These are phyloP conservation scores for silkworm (Bombyx mori) DNA, from an alignment of 1,140 invertebrate genomes.

Conservation along the genomic window DNA sequence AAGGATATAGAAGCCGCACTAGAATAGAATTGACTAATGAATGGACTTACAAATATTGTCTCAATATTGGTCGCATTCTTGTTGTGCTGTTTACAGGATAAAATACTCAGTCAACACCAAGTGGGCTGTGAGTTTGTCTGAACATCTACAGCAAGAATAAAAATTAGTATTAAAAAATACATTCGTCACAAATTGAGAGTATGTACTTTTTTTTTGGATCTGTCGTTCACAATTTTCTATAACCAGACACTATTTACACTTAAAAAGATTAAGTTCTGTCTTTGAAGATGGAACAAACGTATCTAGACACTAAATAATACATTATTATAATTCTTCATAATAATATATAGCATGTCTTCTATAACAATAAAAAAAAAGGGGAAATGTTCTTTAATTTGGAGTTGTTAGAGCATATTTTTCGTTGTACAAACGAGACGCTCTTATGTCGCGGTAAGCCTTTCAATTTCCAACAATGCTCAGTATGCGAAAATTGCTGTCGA, in stretches of 20 bases:
- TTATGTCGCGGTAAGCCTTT: constrained; percentile 29
- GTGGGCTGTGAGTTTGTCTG: too few species aligned
- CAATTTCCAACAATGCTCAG: constrained; percentile 36
- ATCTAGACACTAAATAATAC: constrained; percentile 20
- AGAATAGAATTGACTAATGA: too few species aligned
- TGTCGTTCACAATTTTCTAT: not conserved
- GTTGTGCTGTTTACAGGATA: too few species aligned
- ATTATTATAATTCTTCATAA: constrained; percentile 34
- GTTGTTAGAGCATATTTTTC: constrained; percentile 5
- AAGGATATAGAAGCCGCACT: too few species aligned
- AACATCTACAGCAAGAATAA: too few species aligned
- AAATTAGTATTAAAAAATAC: not conserved
- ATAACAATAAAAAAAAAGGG: not conserved
- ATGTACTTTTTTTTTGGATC: not conserved
- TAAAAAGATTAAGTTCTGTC: constrained; percentile 19
- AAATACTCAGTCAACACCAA: too few species aligned
- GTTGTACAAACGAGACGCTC: constrained; percentile 7
- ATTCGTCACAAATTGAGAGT: not conserved
- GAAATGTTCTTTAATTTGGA: not conserved
- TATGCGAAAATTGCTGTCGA: constrained; percentile 40
- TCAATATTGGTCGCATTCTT: too few species aligned
- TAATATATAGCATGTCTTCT: constrained; percentile 14
- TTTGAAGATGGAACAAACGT: constrained; percentile 16
- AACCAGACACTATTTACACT: not conserved
- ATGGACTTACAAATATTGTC: too few species aligned